Evolutionary conservation across 1,140 invertebrate genomes (phyloP), one percentile per base, ranked within the genome.

Genomic region (Paramacrobiotus metropolitanus): DNA sequence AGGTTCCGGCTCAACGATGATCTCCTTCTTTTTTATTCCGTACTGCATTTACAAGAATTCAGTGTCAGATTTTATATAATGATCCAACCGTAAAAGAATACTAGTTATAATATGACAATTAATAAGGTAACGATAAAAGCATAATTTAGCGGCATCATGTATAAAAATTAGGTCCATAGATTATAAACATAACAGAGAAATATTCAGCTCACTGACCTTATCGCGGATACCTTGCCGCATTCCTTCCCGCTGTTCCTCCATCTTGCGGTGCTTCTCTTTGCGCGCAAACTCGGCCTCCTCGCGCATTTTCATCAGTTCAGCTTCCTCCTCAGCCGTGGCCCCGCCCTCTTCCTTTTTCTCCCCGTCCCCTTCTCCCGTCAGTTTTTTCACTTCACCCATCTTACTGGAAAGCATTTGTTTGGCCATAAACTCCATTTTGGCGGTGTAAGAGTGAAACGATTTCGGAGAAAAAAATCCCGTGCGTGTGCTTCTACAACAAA

Each of bases 121-220:
- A n/a, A n/a, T n/a, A n/a, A n/a, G n/a, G n/a, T n/a, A n/a, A n/a
- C n/a, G n/a, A n/a, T n/a, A n/a, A n/a, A n/a, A n/a, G n/a, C n/a
- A n/a, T n/a, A n/a, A n/a, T n/a, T n/a, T n/a, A n/a, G n/a, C n/a
- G n/a, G n/a, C n/a, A n/a, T n/a, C n/a, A n/a, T n/a, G n/a, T n/a
- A n/a, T n/a, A n/a, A n/a, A n/a, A n/a, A n/a, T 90, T 90, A 75
- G 95, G 91, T 74, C 93, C 93, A 77, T 96, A 96, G 90, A 95
- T 80, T 79, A 65, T 65, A 40, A 64, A 59, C 59, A 61, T 60
- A 61, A 60, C 61, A 4, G 62, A 65, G 60, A 55, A 48, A 28
- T 61, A 29, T 30, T n/a, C 44, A 61, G 9, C n/a, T 40, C 9
- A 18, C 63, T 66, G 71, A 94, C 90, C 84, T 95, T 96, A 77